Percentiles rank a stretch among this genome's conserved stretches.
Evolutionary conservation across 2,888 invertebrate species (phyloP).

Genomic region (Drosophila tripunctata): DNA sequence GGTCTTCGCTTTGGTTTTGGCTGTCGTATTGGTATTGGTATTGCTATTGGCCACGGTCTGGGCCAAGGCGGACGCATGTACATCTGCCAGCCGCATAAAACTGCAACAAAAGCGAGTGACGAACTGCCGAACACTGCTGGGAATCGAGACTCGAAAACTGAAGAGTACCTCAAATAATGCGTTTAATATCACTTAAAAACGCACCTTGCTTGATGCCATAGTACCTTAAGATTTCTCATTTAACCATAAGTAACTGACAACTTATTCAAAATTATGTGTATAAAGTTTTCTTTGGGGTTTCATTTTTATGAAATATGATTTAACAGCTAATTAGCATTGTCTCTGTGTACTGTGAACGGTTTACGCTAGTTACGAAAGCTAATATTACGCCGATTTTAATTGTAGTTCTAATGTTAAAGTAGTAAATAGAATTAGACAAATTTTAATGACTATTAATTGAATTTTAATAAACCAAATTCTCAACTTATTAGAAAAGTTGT

Average conservation of each 20-base stretch:
- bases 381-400: too few species aligned
- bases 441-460: too few species aligned
- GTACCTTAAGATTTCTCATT: slow-evolving; percentile 18
- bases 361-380: too few species aligned
- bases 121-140: slow-evolving; percentile 16
- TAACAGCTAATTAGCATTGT: too few species aligned
- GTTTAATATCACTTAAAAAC: slow-evolving; percentile 9
- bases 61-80: slow-evolving; percentile 27
- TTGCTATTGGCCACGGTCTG: slow-evolving; percentile 38
- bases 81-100: slow-evolving; percentile 20
- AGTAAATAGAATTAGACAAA: too few species aligned
- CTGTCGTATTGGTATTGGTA: slow-evolving; percentile 12
- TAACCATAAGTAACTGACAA: not conserved
- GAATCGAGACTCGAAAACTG: not conserved
- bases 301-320: too few species aligned
- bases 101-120: slow-evolving; percentile 28
- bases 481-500: too few species aligned
- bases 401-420: too few species aligned
- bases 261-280: too few species aligned
- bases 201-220: slow-evolving; percentile 5
- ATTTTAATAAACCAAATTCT: too few species aligned
- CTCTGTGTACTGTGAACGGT: too few species aligned
- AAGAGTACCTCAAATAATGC: not conserved
- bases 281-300: too few species aligned
- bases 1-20: slow-evolving; percentile 19